Conservation (phyloP, 2,797 vertebrate species). For the Pantherophis alleghaniensis region DNA sequence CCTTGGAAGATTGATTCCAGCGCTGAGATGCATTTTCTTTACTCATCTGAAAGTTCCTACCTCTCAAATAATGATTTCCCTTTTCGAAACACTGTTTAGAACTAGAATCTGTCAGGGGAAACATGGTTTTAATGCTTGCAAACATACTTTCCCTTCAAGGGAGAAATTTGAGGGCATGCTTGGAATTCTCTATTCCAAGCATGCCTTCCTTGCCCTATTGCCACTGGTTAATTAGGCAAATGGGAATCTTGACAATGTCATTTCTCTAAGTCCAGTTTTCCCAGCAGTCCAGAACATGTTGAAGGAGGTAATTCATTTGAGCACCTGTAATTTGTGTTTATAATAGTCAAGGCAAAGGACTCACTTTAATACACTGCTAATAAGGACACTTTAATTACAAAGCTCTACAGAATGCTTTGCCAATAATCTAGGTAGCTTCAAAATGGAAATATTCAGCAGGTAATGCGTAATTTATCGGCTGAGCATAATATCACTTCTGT, state of each 20-base stretch:
- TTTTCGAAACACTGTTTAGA: background rate
- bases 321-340: constrained; percentile 38
- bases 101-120: background rate
- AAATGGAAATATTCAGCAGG: constrained; percentile 24
- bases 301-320: constrained; percentile 51
- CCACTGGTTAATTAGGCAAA: constrained; percentile 57
- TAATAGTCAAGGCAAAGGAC: constrained; percentile 39
- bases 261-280: constrained; percentile 46
- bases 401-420: constrained; percentile 41
- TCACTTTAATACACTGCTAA: constrained; percentile 50
- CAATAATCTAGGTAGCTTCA: constrained; percentile 36
- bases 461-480: constrained; percentile 37
- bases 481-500: constrained; percentile 15
- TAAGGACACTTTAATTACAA: constrained; percentile 56
- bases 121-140: background rate
- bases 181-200: constrained; percentile 43
- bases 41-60: background rate
- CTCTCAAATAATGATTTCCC: background rate
- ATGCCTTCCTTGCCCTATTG: constrained; percentile 33
- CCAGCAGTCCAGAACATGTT: constrained; percentile 39
- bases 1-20: background rate
- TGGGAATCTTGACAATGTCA: constrained; percentile 41
- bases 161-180: background rate
- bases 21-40: background rate
- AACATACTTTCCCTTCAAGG: constrained; percentile 15